A percentile compares a stretch with the other conserved stretches of the same genome.
Conservation (phyloP, 2,797 vertebrate species). For the Buceros bicornis region DNA sequence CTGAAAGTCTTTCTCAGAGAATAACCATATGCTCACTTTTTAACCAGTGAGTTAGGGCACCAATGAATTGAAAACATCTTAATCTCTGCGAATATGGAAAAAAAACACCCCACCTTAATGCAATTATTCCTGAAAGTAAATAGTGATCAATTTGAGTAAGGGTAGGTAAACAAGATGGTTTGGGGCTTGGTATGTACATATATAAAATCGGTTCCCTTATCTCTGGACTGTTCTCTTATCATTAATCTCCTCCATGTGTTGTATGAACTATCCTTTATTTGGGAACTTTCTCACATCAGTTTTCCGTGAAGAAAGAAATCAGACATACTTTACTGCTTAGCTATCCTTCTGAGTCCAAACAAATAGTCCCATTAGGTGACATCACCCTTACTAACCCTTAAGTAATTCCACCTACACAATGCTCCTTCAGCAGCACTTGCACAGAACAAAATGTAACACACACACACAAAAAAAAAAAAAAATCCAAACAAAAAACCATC, state of each 20-base stretch:
- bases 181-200: not conserved
- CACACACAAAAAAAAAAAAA: not conserved
- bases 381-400: conserved; percentile 68
- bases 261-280: not conserved
- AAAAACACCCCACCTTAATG: not conserved
- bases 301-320: not conserved
- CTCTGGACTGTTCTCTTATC: not conserved
- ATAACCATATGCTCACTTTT: not conserved
- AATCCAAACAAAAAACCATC: not conserved
- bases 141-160: not conserved
- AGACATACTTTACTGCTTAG: conserved; percentile 65
- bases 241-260: conserved; percentile 1
- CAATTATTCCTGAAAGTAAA: not conserved
- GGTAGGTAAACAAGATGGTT: not conserved
- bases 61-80: not conserved
- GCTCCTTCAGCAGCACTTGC: conserved; percentile 14
- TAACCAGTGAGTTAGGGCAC: not conserved
- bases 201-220: not conserved
- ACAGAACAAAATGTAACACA: conserved; percentile 6
- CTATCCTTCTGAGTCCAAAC: conserved; percentile 32
- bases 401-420: conserved; percentile 67
- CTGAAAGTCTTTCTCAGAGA: not conserved
- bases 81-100: not conserved
- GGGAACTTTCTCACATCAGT: not conserved
- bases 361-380: conserved; percentile 60